Conservation (phyloP, 2,797 vertebrate species). For the Pangasius macronema region DNA sequence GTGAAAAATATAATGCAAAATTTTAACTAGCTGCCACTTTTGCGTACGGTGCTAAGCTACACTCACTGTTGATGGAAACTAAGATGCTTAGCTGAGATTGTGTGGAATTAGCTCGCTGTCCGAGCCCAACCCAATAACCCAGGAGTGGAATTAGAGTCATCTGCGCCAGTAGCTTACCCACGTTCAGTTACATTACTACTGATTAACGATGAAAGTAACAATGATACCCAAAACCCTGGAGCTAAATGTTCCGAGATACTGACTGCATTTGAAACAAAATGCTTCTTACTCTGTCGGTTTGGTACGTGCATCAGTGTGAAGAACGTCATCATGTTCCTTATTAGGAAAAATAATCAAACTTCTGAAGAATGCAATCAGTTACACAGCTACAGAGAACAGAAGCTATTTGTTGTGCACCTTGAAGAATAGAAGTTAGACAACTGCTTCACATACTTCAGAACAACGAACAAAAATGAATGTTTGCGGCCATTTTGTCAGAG, state of each 20-base stretch:
- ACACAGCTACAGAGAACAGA: not conserved
- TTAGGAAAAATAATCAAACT: not conserved
- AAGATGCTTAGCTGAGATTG: slow-evolving; percentile 57
- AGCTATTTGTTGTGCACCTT: not conserved
- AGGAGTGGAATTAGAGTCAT: slow-evolving; percentile 49
- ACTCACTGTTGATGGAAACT: slow-evolving; percentile 16
- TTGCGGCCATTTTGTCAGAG: not conserved
- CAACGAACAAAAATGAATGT: not conserved
- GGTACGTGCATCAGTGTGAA: not conserved
- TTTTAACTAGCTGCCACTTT: not conserved
- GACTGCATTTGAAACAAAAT: not conserved
- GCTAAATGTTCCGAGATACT: not conserved
- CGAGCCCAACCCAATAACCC: slow-evolving; percentile 38
- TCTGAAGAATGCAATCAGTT: too few species aligned
- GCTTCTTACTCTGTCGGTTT: not conserved
- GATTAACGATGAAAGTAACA: slow-evolving; percentile 41
- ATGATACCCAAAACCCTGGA: not conserved
- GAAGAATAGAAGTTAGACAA: not conserved
- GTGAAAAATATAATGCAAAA: not conserved
- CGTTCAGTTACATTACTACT: slow-evolving; percentile 37
- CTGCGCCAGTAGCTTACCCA: slow-evolving; percentile 46
- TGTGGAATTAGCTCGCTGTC: slow-evolving; percentile 34
- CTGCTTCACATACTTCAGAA: not conserved
- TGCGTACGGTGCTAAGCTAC: not conserved
- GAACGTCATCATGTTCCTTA: not conserved